phyloP scores from a whole-genome alignment of 1,140 invertebrate species.

The Drosophila carrolli region DNA sequence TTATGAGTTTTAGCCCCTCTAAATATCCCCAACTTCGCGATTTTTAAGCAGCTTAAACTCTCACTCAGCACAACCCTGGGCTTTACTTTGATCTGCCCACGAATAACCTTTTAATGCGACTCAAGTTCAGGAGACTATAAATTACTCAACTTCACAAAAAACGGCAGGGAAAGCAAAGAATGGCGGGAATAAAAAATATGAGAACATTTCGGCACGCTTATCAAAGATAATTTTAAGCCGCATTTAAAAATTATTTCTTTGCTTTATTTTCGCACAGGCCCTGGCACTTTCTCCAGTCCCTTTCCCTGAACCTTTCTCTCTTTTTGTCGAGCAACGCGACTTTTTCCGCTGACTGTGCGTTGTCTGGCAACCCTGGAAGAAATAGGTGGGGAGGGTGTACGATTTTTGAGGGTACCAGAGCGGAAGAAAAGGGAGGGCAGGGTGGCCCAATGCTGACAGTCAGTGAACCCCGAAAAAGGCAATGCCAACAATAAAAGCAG shows the following conservation, averaged over 20 bases:
- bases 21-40: conserved; percentile 13
- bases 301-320: neutral
- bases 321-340: conserved; percentile 52
- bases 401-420: neutral
- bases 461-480: conserved; percentile 68
- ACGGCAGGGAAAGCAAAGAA: conserved; percentile 4
- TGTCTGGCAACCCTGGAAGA: conserved; percentile 67
- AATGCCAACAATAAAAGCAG: conserved; percentile 11
- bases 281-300: conserved; percentile 3
- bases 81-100: conserved; percentile 37
- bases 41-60: conserved; percentile 45
- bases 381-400: conserved; percentile 4
- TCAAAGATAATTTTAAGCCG: conserved; percentile 79
- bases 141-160: conserved; percentile 54
- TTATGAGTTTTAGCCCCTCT: conserved; percentile 1
- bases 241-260: conserved; percentile 79
- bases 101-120: conserved; percentile 46
- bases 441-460: conserved; percentile 64
- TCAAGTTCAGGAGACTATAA: conserved; percentile 43
- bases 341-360: conserved; percentile 69
- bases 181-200: conserved; percentile 14
- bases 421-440: conserved; percentile 1
- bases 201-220: conserved; percentile 69
- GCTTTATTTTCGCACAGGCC: conserved; percentile 37
- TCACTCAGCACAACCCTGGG: neutral